Conservation (phyloP, 2,797 vertebrate species). For the Varecia variegata region DNA sequence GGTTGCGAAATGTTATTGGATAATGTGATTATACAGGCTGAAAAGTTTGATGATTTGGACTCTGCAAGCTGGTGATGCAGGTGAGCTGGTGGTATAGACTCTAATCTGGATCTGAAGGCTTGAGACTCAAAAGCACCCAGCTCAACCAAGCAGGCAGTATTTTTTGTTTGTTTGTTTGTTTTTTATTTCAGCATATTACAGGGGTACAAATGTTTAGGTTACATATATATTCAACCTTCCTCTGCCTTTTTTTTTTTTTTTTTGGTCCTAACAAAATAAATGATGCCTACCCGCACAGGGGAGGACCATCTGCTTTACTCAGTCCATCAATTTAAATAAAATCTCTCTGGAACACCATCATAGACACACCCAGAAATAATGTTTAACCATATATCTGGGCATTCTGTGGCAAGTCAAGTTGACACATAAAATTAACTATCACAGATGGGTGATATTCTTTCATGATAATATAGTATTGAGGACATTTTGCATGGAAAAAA, state of each 20-base stretch:
- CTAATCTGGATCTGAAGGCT: background rate
- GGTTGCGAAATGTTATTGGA: background rate
- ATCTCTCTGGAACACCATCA: background rate
- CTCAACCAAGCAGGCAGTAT: rapidly evolving
- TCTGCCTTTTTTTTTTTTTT: background rate
- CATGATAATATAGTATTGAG: background rate
- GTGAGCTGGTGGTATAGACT: background rate
- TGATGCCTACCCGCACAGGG: background rate
- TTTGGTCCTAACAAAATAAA: background rate
- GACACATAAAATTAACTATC: background rate
- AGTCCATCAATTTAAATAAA: background rate
- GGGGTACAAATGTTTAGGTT: too few relatives aligned
- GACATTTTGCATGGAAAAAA: background rate
- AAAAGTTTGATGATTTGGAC: background rate
- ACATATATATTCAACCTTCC: background rate
- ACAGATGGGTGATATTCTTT: background rate
- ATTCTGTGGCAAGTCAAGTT: background rate
- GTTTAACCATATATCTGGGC: background rate
- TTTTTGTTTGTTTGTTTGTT: too few relatives aligned
- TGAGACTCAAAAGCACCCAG: background rate
- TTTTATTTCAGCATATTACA: too few relatives aligned
- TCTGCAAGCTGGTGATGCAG: background rate
- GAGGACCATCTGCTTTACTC: background rate
- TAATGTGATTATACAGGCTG: background rate
- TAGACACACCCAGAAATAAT: background rate